A percentile compares a stretch with the other conserved stretches of the same genome.
Evolutionary conservation across 2,797 vertebrate species (phyloP).

Genomic region (Lutjanus campechanus): DNA sequence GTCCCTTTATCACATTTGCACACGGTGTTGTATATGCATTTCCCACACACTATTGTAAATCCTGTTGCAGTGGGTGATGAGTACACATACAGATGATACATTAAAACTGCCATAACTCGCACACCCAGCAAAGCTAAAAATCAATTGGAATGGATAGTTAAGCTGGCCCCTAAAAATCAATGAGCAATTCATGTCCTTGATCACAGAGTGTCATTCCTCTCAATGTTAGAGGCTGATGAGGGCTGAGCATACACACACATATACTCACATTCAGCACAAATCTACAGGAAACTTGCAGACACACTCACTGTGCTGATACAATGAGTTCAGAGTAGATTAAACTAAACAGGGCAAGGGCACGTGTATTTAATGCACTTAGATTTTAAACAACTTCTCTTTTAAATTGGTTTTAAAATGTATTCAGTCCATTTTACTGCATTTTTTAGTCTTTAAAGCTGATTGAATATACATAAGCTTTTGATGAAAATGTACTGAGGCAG

Average conservation of each 20-base stretch:
- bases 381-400: conserved; percentile 19
- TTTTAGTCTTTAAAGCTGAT: neutral
- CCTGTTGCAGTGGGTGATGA: conserved; percentile 76
- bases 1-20: conserved; percentile 57
- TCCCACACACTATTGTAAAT: conserved; percentile 73
- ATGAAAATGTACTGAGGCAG: conserved; percentile 19
- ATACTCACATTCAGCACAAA: conserved; percentile 62
- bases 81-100: conserved; percentile 86
- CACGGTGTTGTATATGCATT: conserved; percentile 62
- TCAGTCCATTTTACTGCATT: neutral
- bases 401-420: neutral
- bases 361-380: conserved; percentile 20
- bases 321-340: conserved; percentile 41
- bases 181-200: conserved; percentile 91
- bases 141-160: conserved; percentile 92
- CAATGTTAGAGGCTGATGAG: conserved; percentile 84
- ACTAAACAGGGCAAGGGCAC: conserved; percentile 20
- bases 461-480: neutral
- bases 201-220: conserved; percentile 89
- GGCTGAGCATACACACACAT: conserved; percentile 69
- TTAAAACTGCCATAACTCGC: conserved; percentile 89
- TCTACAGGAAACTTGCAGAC: conserved; percentile 47
- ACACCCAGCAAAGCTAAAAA: conserved; percentile 89
- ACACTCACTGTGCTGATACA: conserved; percentile 24
- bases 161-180: conserved; percentile 90